These are phyloP conservation scores for Saccopteryx bilineata DNA, from an alignment of 2,113 vertebrate genomes.

Conservation along the genomic window DNA sequence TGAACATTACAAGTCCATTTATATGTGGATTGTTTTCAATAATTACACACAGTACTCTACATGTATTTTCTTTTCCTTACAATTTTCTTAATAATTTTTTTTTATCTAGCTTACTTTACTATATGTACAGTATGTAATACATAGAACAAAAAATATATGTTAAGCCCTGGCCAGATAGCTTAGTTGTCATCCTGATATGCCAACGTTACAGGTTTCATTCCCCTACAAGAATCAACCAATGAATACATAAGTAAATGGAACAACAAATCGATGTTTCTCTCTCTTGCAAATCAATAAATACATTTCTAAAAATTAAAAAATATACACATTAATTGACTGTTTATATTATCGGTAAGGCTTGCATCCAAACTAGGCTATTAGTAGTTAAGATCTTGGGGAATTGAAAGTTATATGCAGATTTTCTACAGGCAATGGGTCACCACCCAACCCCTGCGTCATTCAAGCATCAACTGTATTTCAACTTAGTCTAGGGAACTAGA, in stretches of 20 bases:
- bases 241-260: too few species aligned
- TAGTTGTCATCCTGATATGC: too few species aligned
- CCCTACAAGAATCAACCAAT: too few species aligned
- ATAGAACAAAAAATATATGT: not conserved
- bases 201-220: too few species aligned
- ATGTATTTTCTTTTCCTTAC: not conserved
- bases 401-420: not conserved
- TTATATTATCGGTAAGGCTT: not conserved
- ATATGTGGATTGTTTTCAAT: not conserved
- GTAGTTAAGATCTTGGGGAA: not conserved
- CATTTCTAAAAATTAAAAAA: not conserved
- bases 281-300: too few species aligned
- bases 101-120: not conserved
- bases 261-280: too few species aligned
- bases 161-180: too few species aligned
- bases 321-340: not conserved
- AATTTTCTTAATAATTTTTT: not conserved
- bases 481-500: not conserved
- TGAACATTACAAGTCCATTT: not conserved
- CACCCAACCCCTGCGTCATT: not conserved
- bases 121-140: not conserved
- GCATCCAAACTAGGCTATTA: not conserved
- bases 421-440: not conserved
- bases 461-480: not conserved
- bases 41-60: not conserved